A percentile compares a stretch with the other conserved stretches of the same genome.
Conservation (phyloP, 2,113 vertebrate species). For the Smithornis capensis region DNA sequence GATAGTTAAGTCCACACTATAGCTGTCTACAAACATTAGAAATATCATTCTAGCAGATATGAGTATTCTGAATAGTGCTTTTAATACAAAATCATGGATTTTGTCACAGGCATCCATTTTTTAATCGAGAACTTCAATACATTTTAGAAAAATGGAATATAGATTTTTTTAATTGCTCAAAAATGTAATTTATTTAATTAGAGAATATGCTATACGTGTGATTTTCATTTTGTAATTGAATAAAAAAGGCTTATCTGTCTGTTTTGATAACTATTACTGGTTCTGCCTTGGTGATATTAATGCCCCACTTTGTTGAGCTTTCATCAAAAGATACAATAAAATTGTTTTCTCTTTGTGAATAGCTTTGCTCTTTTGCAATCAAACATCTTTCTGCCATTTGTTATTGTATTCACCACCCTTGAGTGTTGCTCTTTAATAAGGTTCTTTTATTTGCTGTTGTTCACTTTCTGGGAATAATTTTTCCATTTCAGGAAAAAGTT, state of each 20-base stretch:
- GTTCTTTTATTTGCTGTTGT: slow-evolving; percentile 48
- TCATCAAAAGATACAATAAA: slow-evolving; percentile 32
- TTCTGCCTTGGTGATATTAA: slow-evolving; percentile 23
- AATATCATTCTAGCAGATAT: background rate
- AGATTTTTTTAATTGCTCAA: background rate
- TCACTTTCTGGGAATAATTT: slow-evolving; percentile 50
- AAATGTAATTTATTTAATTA: slow-evolving; percentile 15
- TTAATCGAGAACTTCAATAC: background rate
- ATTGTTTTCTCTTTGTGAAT: slow-evolving; percentile 59
- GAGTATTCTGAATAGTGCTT: background rate
- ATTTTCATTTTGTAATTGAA: slow-evolving; percentile 2
- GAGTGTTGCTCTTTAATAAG: slow-evolving; percentile 17
- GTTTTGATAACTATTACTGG: slow-evolving; percentile 7
- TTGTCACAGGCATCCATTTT: background rate
- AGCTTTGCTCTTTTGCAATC: slow-evolving; percentile 59
- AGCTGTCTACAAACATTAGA: background rate
- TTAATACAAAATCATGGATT: background rate
- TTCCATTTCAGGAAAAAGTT: slow-evolving; percentile 52
- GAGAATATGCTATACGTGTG: background rate
- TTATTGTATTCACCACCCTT: slow-evolving; percentile 43
- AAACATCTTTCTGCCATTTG: slow-evolving; percentile 32
- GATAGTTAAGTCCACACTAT: background rate
- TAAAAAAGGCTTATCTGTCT: slow-evolving; percentile 25
- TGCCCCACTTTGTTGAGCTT: slow-evolving; percentile 17
- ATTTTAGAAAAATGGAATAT: background rate